phyloP scores from a whole-genome alignment of 2,113 vertebrate genomes.

The Synchiropus splendidus region DNA sequence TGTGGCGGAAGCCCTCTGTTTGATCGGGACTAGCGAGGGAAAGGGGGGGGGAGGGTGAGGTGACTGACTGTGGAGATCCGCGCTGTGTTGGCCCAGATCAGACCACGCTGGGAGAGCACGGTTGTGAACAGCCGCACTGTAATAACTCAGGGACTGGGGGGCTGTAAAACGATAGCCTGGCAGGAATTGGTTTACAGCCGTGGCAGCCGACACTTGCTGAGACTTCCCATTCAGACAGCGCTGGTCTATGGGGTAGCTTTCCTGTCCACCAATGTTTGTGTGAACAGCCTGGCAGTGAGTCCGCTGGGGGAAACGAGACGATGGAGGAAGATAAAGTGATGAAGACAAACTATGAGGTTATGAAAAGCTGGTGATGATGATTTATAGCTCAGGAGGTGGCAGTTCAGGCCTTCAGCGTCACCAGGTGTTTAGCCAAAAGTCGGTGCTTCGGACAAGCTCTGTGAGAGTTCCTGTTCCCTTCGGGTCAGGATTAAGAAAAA shows the following conservation, averaged over 20 bases:
- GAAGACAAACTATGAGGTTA: slow-evolving; percentile 35
- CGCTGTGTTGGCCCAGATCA: slow-evolving; percentile 22
- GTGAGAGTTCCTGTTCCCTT: slow-evolving; percentile 36
- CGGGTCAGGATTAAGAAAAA: slow-evolving; percentile 34
- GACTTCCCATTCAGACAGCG: slow-evolving; percentile 61
- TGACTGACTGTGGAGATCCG: slow-evolving; percentile 26
- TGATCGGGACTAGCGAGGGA: slow-evolving; percentile 3
- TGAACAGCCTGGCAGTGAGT: slow-evolving; percentile 26
- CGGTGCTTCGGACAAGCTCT: slow-evolving; percentile 11
- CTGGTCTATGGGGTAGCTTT: slow-evolving; percentile 61
- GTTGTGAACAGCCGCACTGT: slow-evolving; percentile 49
- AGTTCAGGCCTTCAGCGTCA: slow-evolving; percentile 10
- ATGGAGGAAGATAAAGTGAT: slow-evolving; percentile 36
- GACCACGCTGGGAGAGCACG: slow-evolving; percentile 23
- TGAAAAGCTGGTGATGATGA: slow-evolving; percentile 41
- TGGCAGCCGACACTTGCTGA: slow-evolving; percentile 42
- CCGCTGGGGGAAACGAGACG: slow-evolving; percentile 19
- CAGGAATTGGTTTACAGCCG: slow-evolving; percentile 63
- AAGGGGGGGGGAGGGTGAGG: slow-evolving; percentile 11
- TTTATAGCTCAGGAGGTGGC: slow-evolving; percentile 23
- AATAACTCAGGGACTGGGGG: slow-evolving; percentile 58
- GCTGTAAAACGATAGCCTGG: slow-evolving; percentile 64
- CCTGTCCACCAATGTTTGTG: slow-evolving; percentile 55
- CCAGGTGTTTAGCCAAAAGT: slow-evolving; percentile 35
- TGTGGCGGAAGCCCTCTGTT: slow-evolving; percentile 37